Base-by-base conservation (phyloP, 2,797 vertebrate genomes). In the Lepus townsendii region DNA sequence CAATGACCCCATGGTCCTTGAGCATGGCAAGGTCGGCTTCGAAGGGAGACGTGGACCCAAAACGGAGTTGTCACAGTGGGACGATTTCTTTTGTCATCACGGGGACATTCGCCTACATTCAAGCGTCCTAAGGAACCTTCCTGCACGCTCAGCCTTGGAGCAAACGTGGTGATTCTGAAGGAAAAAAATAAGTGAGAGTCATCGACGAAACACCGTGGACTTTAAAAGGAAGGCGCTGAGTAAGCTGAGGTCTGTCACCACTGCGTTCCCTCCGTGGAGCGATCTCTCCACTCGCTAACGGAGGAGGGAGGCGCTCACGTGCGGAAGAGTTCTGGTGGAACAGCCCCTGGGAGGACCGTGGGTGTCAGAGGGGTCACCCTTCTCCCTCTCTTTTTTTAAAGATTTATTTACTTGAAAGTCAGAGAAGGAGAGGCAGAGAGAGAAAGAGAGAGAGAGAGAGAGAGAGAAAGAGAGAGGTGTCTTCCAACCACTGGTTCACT, bases 1-100 rank as follows among this genome's bases (percentile, higher is more conserved):
- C 91, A 93, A 96, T 73, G 87, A 0, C 80, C 26, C 88, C 69
- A 78, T 96, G 90, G 96, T 96, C 96, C 96, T 92, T 96, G 91
- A 96, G 89, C 79, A 90, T 35, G 47, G 42, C 92, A 90, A 83
- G 91, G 83, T 19, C 57, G 72, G 82, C 3, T 5, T 19, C 87
- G 54, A 91, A 94, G 83, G 91, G 91, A 95, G 80, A 62, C 68
- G 22, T 52, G 63, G 93, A 91, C 1, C 12, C 95, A 88, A 97
- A 96, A 22, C 27, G 3, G 35, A 97, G 16, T 9, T 60, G 66
- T 96, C 93, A 96, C 90, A 97, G 95, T 75, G 87, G 83, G 26
- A 13, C 2, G 0, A 3, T 76, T 96, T 62, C 66, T 94, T 91
- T 52, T 78, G 47, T 90, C 72, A 47, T 0, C 42, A 90, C 5